Evolutionary conservation across 1,140 invertebrate species (phyloP), one percentile per base, ranked within the genome.

Genomic region (Anoplolepis gracilipes): DNA sequence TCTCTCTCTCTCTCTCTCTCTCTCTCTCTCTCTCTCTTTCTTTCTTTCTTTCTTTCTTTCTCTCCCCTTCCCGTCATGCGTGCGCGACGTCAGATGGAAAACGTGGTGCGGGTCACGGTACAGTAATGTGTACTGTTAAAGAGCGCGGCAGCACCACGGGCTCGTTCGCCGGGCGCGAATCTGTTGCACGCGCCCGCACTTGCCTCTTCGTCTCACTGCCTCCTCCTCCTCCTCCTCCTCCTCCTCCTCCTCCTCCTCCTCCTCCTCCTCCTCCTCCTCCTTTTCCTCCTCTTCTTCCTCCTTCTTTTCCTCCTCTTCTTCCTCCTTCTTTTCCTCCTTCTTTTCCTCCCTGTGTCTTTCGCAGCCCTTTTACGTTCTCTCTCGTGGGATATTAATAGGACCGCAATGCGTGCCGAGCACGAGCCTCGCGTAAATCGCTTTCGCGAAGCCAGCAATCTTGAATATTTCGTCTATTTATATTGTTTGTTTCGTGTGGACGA

Each of bases 71-170:
- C 69, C 42, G 42, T 42, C 53, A 49, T 36, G 53, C 25, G 36
- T 10, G 53, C 46, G 76, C 53, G 67, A 86, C 81, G 91, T 86
- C 92, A 92, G 88, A 91, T 93, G 92, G 91, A 91, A 92, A 91
- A 92, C 85, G 85, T 78, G 85, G 57, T 85, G 46, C 46, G 76
- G 91, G 92, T 93, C 90, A 93, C 78, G 87, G 90, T 93, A 92
- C 92, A 91, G 92, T 93, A 92, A 92, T 82, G 81, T 91, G 90
- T 93, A 92, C 92, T 93, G 92, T 92, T 93, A 93, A 92, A 84
- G 90, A 87, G 81, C 67, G 36, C 64, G 64, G 49, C 75, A 85
- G 79, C 55, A 85, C 78, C 73, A 59, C 64, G 64, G 57, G 28
- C 30, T 53, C 46, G 61, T 59, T 28, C 57, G 64, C 70, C 76